Percentiles rank a stretch among this genome's conserved stretches.
Evolutionary conservation across 2,113 vertebrate species (phyloP).

Genomic region (Apeltes quadracus): DNA sequence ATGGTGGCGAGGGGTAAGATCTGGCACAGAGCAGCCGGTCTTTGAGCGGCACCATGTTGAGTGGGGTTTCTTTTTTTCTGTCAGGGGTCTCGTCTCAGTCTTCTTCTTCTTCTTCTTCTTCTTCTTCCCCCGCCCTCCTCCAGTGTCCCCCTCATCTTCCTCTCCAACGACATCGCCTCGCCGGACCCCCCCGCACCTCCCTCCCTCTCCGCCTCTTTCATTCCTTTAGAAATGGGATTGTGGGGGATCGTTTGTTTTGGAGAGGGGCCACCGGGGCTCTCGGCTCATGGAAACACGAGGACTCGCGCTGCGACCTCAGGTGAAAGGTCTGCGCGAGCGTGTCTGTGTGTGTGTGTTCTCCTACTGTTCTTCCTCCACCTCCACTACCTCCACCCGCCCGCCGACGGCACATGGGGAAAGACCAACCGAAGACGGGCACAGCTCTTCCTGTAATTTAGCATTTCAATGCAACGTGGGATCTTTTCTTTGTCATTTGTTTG

Average conservation of each 20-base stretch:
- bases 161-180: constrained; percentile 31
- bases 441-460: not conserved
- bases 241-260: constrained; percentile 84
- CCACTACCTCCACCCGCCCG: not conserved
- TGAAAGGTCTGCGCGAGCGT: constrained; percentile 72
- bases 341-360: constrained; percentile 11
- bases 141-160: not conserved
- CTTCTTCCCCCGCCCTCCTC: constrained; percentile 12
- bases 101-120: constrained; percentile 31
- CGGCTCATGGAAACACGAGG: constrained; percentile 79
- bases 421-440: not conserved
- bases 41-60: constrained; percentile 43
- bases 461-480: not conserved
- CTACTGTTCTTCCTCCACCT: constrained; percentile 11
- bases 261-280: constrained; percentile 80
- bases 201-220: constrained; percentile 64
- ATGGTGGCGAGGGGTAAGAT: constrained; percentile 79
- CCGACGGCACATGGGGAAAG: not conserved
- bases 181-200: constrained; percentile 39
- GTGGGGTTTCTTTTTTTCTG: constrained; percentile 26
- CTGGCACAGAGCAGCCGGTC: constrained; percentile 69
- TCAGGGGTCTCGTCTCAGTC: constrained; percentile 23
- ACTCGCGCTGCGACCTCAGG: constrained; percentile 75
- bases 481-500: not conserved
- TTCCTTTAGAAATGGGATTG: constrained; percentile 76